Evolutionary conservation across 2,888 invertebrate genomes (phyloP).

Genomic region (Shargacucullia verbasci): DNA sequence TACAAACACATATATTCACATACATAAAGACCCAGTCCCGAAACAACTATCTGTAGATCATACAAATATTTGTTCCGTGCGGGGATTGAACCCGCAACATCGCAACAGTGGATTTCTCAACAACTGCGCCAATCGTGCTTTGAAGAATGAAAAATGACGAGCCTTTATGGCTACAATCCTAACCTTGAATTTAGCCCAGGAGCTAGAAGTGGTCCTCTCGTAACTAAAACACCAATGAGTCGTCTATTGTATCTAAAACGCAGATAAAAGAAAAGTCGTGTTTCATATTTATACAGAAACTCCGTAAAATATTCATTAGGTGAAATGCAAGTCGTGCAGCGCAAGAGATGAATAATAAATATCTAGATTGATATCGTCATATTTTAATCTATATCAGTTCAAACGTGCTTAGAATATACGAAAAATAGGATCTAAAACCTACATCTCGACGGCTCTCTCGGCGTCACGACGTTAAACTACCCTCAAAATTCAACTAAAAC

Average conservation of each 20-base stretch:
- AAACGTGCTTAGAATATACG: constrained; percentile 71
- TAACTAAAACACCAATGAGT: constrained; percentile 5
- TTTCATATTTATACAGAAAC: constrained; percentile 65
- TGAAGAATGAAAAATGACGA: too few species aligned
- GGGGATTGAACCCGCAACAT: too few species aligned
- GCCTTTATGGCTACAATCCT: too few species aligned
- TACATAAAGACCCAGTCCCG: too few species aligned
- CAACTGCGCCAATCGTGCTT: too few species aligned
- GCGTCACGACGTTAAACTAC: constrained; percentile 32
- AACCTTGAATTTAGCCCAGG: too few species aligned
- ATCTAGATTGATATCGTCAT: constrained; percentile 73
- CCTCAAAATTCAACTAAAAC: constrained; percentile 11
- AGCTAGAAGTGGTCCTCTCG: neutral
- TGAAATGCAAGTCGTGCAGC: constrained; percentile 81
- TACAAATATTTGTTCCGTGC: too few species aligned
- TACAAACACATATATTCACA: too few species aligned
- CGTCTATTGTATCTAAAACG: constrained; percentile 15
- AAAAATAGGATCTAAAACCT: constrained; percentile 37
- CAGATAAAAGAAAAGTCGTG: constrained; percentile 57
- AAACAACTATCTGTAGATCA: too few species aligned
- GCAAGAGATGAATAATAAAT: constrained; percentile 76
- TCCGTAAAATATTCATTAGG: constrained; percentile 79
- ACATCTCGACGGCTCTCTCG: constrained; percentile 30
- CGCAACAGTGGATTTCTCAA: too few species aligned
- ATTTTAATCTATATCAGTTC: constrained; percentile 78